A percentile compares a stretch with the other conserved stretches of the same genome.
phyloP scores from a whole-genome alignment of 2,113 vertebrate genomes.

The Podarcis raffonei region DNA sequence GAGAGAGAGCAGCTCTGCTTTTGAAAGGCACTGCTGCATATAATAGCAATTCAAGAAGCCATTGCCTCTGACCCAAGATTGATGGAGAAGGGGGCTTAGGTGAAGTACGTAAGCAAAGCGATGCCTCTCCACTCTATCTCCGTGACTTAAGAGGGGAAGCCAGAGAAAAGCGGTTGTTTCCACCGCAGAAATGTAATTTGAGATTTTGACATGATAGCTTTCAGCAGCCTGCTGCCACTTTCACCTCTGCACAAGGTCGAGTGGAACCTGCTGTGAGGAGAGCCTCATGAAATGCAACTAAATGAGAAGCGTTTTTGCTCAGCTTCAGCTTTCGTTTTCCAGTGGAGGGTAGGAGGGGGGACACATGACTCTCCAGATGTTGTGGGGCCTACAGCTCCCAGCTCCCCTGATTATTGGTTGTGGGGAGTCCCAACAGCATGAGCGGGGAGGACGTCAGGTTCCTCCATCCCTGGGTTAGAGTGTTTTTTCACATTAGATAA shows the following conservation, averaged over 20 bases:
- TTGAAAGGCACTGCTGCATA: neutral
- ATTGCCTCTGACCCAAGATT: rapidly evolving
- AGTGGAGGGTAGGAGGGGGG: neutral
- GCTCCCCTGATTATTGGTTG: too few relatives aligned
- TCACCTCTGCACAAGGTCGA: conserved; percentile 5
- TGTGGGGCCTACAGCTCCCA: too few relatives aligned
- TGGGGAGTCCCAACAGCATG: too few relatives aligned
- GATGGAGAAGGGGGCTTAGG: neutral
- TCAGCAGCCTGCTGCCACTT: neutral
- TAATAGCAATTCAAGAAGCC: neutral
- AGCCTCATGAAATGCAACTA: neutral
- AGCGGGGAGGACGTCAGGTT: too few relatives aligned
- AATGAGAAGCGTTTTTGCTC: neutral
- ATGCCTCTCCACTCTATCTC: neutral
- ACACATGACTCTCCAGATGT: too few relatives aligned
- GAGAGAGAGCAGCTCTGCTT: neutral
- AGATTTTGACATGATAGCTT: conserved; percentile 13
- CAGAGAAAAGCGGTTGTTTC: neutral
- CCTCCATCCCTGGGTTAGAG: too few relatives aligned
- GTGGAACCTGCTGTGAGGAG: neutral
- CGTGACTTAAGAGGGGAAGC: neutral
- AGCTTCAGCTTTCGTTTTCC: neutral
- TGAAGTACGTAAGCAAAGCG: neutral
- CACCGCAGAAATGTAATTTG: neutral
- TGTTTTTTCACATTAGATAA: neutral